These are phyloP conservation scores for Calameuta filiformis DNA, from an alignment of 2,888 invertebrate genomes.

Conservation along the genomic window DNA sequence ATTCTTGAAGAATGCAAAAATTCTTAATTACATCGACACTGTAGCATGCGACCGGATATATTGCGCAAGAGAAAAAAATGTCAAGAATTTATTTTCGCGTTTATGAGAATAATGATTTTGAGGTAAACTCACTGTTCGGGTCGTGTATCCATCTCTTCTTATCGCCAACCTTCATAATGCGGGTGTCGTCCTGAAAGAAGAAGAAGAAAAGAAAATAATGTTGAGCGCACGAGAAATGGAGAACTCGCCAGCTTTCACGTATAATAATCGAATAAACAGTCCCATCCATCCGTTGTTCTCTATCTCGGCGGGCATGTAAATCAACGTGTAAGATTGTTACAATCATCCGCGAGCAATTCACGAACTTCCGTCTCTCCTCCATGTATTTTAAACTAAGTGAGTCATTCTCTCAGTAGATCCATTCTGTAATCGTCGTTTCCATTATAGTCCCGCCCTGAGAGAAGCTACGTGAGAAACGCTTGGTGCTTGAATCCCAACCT, in stretches of 20 bases:
- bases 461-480: neutral
- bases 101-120: neutral
- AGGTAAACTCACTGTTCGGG: slow-evolving; percentile 76
- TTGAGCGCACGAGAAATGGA: neutral
- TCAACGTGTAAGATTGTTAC: neutral
- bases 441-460: neutral
- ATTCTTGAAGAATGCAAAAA: too few species aligned
- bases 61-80: neutral
- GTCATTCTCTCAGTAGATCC: neutral
- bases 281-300: neutral
- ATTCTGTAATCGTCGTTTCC: neutral
- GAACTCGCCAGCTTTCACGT: neutral
- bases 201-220: slow-evolving; percentile 16
- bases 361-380: neutral
- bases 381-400: neutral
- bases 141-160: slow-evolving; percentile 83
- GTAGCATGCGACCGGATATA: neutral
- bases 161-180: slow-evolving; percentile 70
- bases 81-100: neutral
- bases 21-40: too few species aligned
- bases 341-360: neutral
- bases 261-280: neutral
- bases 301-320: neutral
- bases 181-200: slow-evolving; percentile 69
- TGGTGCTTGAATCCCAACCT: neutral